Evolutionary conservation across 2,888 invertebrate species (phyloP), one percentile per base, ranked within the genome.

Genomic region (Rhingia rostrata): DNA sequence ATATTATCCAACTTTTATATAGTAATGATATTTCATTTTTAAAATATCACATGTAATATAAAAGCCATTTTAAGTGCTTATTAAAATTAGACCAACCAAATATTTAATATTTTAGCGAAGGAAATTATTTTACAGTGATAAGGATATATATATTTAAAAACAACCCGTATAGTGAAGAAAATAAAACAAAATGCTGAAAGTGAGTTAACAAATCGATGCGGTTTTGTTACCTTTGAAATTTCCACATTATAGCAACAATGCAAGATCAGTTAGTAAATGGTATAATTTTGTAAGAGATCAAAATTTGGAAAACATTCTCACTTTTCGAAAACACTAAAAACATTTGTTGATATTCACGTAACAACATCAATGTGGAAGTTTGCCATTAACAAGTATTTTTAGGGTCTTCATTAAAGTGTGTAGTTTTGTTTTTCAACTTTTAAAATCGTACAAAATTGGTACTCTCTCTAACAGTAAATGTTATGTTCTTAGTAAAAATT

Each of bases 11-110:
- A 53, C 41, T 43, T 53, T 14, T 39, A 41, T 14, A 39, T 41
- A 53, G 53, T 66, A 66, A 53, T 66, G 51, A 66, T 9, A 30
- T 32, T 30, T 49, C 10, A 51, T 63, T 49, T 64, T 64, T 64
- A 4, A 66, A 66, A 66, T 66, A 66, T 69, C 56, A 37, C 5
- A 37, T 37, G 30, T 33, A 22, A 12, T n/a, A 10, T 7, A 33
- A 54, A 53, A 54, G 33, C 58, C 9, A 30, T 7, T 70, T 60
- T 14, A 30, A 70, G 12, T 60, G 51, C 39, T 70, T 60, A 49
- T 10, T 70, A 41, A 49, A 41, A 12, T 51, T 60, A 70, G 47
- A 58, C 58, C 56, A 58, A 58, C 7, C 4, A 47, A 33, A 35
- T 35, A 56, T 30, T 2, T 39, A 22, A 49, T 22, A 37, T 63